A percentile compares a stretch with the other conserved stretches of the same genome.
Evolutionary conservation across 2,888 invertebrate genomes (phyloP).

Genomic region (Bellardia bayeri): DNA sequence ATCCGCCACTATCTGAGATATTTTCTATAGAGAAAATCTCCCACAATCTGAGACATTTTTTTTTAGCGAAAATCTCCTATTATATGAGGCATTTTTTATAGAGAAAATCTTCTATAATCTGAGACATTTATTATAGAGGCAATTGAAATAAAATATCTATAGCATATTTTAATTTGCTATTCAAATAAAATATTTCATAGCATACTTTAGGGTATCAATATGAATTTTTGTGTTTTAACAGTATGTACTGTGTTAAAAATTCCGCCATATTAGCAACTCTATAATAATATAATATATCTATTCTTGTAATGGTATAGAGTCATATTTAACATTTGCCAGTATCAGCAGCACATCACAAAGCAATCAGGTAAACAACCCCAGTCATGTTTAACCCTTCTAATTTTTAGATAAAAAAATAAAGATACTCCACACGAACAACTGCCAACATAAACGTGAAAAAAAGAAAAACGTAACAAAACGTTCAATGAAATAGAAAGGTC

Average conservation of each 20-base stretch:
- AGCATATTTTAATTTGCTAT: too few species aligned
- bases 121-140: too few species aligned
- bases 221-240: not conserved
- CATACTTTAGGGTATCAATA: not conserved
- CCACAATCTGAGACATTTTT: too few species aligned
- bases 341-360: conserved; percentile 59
- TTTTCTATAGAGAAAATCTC: too few species aligned
- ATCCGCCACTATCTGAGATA: too few species aligned
- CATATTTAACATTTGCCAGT: conserved; percentile 47
- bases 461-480: conserved; percentile 3
- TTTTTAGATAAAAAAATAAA: conserved; percentile 29
- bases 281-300: not conserved
- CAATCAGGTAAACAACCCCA: conserved; percentile 65
- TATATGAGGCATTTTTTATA: too few species aligned
- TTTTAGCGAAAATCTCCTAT: too few species aligned
- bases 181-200: not conserved
- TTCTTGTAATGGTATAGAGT: conserved; percentile 12
- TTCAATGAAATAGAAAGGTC: conserved; percentile 70
- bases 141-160: too few species aligned
- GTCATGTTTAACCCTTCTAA: conserved; percentile 49
- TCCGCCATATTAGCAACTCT: conserved; percentile 35
- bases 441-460: not conserved
- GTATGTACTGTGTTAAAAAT: not conserved
- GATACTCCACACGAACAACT: conserved; percentile 17
- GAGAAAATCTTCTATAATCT: too few species aligned